Percentiles rank a stretch among this genome's conserved stretches.
phyloP scores from a whole-genome alignment of 2,888 invertebrate genomes.

The Hipparchia sbordonii region DNA sequence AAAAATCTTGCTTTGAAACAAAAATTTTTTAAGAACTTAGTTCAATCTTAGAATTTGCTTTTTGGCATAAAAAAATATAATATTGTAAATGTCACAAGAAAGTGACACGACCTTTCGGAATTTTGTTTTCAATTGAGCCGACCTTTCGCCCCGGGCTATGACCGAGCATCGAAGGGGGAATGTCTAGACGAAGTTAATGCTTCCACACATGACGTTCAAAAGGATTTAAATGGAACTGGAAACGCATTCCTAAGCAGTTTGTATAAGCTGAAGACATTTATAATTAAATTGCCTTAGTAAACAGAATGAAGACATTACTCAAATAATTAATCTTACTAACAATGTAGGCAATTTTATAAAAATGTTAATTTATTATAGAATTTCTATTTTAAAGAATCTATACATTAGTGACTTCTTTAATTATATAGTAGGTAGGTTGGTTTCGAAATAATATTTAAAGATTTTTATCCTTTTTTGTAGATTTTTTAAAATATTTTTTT shows the following conservation, averaged over 20 bases:
- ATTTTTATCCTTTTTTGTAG: too few species aligned
- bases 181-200: constrained; percentile 72
- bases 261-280: constrained; percentile 18
- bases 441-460: too few species aligned
- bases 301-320: constrained; percentile 8
- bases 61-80: constrained; percentile 27
- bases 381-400: too few species aligned
- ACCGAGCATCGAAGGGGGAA: constrained; percentile 64
- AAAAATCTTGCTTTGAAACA: neutral
- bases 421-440: too few species aligned
- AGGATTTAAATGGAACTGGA: constrained; percentile 38
- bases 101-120: constrained; percentile 49
- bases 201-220: constrained; percentile 51
- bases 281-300: constrained; percentile 13
- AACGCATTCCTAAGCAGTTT: constrained; percentile 21
- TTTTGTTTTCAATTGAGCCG: constrained; percentile 71
- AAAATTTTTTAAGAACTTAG: neutral
- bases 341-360: too few species aligned
- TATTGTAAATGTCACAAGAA: constrained; percentile 46
- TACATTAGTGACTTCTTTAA: too few species aligned
- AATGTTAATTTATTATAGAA: too few species aligned
- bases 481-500: too few species aligned
- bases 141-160: constrained; percentile 77
- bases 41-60: neutral
- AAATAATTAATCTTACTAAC: neutral